These are phyloP conservation scores for Blastobasis lacticolella DNA, from an alignment of 2,888 invertebrate genomes.

Conservation along the genomic window DNA sequence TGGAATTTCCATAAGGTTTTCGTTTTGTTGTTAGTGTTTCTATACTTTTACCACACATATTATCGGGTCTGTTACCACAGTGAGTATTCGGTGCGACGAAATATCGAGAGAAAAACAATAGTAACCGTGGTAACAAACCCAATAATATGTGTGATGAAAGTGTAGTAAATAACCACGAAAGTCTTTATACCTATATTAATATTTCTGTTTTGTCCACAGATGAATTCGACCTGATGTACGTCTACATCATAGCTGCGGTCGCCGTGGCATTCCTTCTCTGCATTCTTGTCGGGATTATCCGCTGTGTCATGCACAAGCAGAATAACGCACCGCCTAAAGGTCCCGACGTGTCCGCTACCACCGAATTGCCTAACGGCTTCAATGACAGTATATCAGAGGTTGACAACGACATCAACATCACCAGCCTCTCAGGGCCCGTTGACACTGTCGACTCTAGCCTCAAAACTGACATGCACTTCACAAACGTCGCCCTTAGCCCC, in stretches of 20 bases:
- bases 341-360: conserved; percentile 80
- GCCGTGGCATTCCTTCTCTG: conserved; percentile 82
- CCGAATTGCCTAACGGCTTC: conserved; percentile 86
- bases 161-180: too few species aligned
- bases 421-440: conserved; percentile 77
- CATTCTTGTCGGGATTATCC: conserved; percentile 80
- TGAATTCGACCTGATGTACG: conserved; percentile 85
- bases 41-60: too few species aligned
- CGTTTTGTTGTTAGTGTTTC: too few species aligned
- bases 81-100: too few species aligned
- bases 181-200: too few species aligned
- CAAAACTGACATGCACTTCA: conserved; percentile 64
- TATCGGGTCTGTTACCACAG: too few species aligned
- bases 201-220: conserved; percentile 58
- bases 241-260: conserved; percentile 87
- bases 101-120: too few species aligned
- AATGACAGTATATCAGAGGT: conserved; percentile 91
- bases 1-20: too few species aligned
- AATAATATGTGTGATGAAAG: too few species aligned
- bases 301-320: conserved; percentile 80
- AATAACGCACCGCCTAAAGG: conserved; percentile 79
- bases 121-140: too few species aligned
- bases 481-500: conserved; percentile 58
- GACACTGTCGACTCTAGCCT: conserved; percentile 63
- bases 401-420: conserved; percentile 85